Evolutionary conservation across 2,797 vertebrate species (phyloP).

Genomic region (Halcyon leucocephala): DNA sequence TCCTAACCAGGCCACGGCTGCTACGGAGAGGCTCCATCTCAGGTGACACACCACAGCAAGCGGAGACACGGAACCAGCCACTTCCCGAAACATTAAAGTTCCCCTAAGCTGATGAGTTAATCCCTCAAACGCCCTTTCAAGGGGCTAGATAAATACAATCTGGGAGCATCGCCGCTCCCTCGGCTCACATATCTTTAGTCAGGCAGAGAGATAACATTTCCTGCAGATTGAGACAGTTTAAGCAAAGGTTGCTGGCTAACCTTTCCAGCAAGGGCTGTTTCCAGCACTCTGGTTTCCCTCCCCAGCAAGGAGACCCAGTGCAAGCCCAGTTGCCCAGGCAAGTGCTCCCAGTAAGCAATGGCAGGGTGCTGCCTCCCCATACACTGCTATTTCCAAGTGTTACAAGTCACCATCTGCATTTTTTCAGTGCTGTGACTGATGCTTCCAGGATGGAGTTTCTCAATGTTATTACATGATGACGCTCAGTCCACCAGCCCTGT

Average conservation of each 20-base stretch:
- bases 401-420: not conserved
- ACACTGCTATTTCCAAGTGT: not conserved
- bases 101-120: slow-evolving; percentile 69
- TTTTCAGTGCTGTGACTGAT: not conserved
- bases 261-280: slow-evolving; percentile 47
- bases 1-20: rapidly evolving
- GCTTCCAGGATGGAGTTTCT: rapidly evolving
- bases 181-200: slow-evolving; percentile 63
- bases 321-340: not conserved
- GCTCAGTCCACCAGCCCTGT: not conserved
- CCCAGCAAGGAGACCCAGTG: not conserved
- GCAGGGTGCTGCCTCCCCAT: not conserved
- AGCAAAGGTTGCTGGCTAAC: slow-evolving; percentile 66
- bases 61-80: slow-evolving; percentile 29
- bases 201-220: slow-evolving; percentile 74
- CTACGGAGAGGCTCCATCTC: not conserved
- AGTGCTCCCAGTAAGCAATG: not conserved
- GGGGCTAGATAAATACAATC: slow-evolving; percentile 75
- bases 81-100: slow-evolving; percentile 59
- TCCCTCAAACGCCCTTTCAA: slow-evolving; percentile 76
- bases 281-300: rapidly evolving
- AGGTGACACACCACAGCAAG: not conserved
- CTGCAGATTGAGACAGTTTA: slow-evolving; percentile 68
- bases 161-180: slow-evolving; percentile 69
- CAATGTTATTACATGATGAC: rapidly evolving